Percentiles rank a stretch among this genome's conserved stretches.
Conservation (phyloP, 2,888 invertebrate genomes). For the Trichogramma dendrolimi region DNA sequence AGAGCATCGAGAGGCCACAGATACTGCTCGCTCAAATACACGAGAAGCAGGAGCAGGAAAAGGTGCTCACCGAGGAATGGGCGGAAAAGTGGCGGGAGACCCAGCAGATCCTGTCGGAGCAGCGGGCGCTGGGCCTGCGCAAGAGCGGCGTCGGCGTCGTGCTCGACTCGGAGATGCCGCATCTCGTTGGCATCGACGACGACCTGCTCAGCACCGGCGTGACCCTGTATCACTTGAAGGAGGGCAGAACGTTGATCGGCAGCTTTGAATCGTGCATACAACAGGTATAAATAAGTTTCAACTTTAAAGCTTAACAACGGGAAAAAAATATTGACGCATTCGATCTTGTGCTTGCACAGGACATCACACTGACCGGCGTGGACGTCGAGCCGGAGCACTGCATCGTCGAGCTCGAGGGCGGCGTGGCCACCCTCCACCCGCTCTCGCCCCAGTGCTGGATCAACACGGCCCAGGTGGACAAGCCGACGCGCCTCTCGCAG, state of each 20-base stretch:
- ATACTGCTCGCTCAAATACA: slow-evolving; percentile 76
- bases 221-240: slow-evolving; percentile 85
- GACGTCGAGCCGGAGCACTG: slow-evolving; percentile 79
- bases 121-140: slow-evolving; percentile 78
- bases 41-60: slow-evolving; percentile 87
- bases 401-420: slow-evolving; percentile 65
- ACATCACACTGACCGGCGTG: slow-evolving; percentile 73
- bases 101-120: slow-evolving; percentile 82
- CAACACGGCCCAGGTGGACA: slow-evolving; percentile 74
- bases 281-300: slow-evolving; percentile 34
- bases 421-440: slow-evolving; percentile 72
- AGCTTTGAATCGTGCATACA: slow-evolving; percentile 66
- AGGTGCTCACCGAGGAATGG: slow-evolving; percentile 86
- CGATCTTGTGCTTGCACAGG: slow-evolving; percentile 54
- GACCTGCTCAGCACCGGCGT: slow-evolving; percentile 86
- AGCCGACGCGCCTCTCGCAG: slow-evolving; percentile 74
- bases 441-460: slow-evolving; percentile 71
- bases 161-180: slow-evolving; percentile 85
- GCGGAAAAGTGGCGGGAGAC: slow-evolving; percentile 90
- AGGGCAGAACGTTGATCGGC: slow-evolving; percentile 82
- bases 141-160: slow-evolving; percentile 87
- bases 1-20: slow-evolving; percentile 57
- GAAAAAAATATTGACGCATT: not conserved
- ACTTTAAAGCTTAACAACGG: not conserved
- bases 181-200: slow-evolving; percentile 87